Evolutionary conservation across 2,888 invertebrate species (phyloP), one percentile per base, ranked within the genome.

Genomic region (Salpingus planirostris): DNA sequence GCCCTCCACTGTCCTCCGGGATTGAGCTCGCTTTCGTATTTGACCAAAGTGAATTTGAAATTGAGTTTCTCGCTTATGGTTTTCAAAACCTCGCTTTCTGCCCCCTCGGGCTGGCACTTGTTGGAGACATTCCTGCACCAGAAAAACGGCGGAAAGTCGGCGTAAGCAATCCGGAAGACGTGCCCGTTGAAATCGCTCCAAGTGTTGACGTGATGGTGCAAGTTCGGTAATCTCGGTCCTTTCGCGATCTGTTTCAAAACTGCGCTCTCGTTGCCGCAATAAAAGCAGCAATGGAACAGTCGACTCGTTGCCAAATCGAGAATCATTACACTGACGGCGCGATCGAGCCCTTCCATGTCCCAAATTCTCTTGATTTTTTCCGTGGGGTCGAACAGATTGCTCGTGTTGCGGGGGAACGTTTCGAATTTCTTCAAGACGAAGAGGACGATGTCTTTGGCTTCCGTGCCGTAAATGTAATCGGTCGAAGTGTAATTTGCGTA

Each of bases 141-240:
- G 13, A 44, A 40, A 26, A 42, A 40, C 2, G 44, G 44, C 13
- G 23, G 23, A 22, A 33, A 44, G 11, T 40, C 11, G 3, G 30
- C 15, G 21, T 38, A 40, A 13, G 36, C 44, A 11, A 44, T 30
- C 11, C 26, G 25, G 15, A 44, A 40, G 11, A 21, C n/a, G 28
- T 44, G 38, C 5, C 40, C 38, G 14, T 32, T 24, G 11, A 44
- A 42, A 29, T 42, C 15, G 0, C 15, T 32, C 13, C 32, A 42
- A 24, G 24, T 21, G 23, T 44, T 42, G 3, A 44, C 11, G 11
- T 23, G 35, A 11, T 18, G 6, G 2, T 15, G 14, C 10, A 42
- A 23, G 14, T 29, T 18, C 8, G 21, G 13, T 5, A 27, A 7
- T 6, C 18, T 27, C 2, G 8, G 11, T 13, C 22, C 22, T 3